Base-by-base conservation (phyloP, 2,797 vertebrate species). In the Coranthus polyacanthus region DNA sequence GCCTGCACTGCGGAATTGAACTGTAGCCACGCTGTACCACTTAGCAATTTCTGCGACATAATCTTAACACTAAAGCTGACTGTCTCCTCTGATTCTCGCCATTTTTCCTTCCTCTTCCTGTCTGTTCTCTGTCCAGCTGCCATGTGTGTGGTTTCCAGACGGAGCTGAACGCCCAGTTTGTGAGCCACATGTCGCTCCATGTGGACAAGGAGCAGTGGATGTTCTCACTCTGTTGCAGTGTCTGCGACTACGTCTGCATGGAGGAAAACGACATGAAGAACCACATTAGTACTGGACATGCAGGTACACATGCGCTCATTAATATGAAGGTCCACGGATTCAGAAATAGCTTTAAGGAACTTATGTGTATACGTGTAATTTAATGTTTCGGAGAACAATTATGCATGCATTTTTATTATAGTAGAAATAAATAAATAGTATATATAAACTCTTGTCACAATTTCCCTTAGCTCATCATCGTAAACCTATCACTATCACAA, bases 161-260 rank as follows among this genome's bases (percentile, higher is more conserved):
- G 0, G 98, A 98, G 93, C 94, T 98, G 89, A 99, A 99, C 7
- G 96, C 97, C 90, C 97, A 98, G 94, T 99, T 99, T 88, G 97
- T 99, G 90, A 98, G 97, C 94, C 98, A 99, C 94, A 99, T 99
- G 98, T 99, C 97, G 5, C 96, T 98, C 84, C 98, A 99, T 55
- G 97, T 98, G 93, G 98, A 99, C 92, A 98, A 98, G 93, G 97
- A 99, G 92, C 97, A 99, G 93, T 99, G 98, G 98, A 98, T 99
- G 98, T 99, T 98, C 93, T 98, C 98, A 0, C 97, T 99, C 79
- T 99, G 97, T 93, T 99, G 98, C 92, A 96, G 94, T 36, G 86
- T 93, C 46, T 99, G 97, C 1, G 96, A 99, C 88, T 99, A 96
- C 68, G 96, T 97, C 90, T 98, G 96, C 81, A 97, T 97, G 95